Evolutionary conservation across 2,113 vertebrate species (phyloP).

Genomic region (Laticauda laticaudata): DNA sequence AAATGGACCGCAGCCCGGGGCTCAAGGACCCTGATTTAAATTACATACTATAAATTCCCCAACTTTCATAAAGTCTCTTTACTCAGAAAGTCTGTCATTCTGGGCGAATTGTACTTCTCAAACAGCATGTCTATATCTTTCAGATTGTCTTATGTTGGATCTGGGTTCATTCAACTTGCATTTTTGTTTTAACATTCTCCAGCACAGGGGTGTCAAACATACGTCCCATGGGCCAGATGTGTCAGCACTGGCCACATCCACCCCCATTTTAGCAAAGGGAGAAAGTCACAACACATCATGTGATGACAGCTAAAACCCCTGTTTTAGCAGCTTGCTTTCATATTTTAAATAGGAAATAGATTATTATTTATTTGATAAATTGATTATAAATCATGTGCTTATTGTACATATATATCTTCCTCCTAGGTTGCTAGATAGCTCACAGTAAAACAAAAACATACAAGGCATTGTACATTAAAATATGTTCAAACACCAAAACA

Average conservation of each 20-base stretch:
- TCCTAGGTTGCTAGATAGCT: background rate
- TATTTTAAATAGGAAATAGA: constrained; percentile 39
- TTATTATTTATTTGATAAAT: background rate
- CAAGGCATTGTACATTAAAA: background rate
- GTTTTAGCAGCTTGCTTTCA: constrained; percentile 27
- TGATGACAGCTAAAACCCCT: no score
- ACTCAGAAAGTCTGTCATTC: constrained; percentile 55
- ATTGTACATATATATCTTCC: background rate
- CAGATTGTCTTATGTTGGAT: constrained; percentile 52
- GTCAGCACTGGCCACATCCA: no score
- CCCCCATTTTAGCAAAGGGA: no score
- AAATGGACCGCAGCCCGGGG: background rate
- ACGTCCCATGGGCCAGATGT: no score
- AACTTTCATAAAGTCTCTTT: background rate
- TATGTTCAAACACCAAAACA: background rate
- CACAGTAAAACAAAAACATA: background rate
- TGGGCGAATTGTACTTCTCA: constrained; percentile 52
- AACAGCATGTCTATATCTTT: constrained; percentile 57
- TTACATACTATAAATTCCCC: constrained; percentile 23
- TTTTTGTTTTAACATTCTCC: constrained; percentile 36
- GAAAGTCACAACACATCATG: no score
- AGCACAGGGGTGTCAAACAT: background rate
- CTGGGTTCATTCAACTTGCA: constrained; percentile 51
- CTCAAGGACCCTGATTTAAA: background rate
- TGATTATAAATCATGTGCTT: background rate